Evolutionary conservation across 2,113 vertebrate genomes (phyloP).

Genomic region (Pygoscelis antarcticus): DNA sequence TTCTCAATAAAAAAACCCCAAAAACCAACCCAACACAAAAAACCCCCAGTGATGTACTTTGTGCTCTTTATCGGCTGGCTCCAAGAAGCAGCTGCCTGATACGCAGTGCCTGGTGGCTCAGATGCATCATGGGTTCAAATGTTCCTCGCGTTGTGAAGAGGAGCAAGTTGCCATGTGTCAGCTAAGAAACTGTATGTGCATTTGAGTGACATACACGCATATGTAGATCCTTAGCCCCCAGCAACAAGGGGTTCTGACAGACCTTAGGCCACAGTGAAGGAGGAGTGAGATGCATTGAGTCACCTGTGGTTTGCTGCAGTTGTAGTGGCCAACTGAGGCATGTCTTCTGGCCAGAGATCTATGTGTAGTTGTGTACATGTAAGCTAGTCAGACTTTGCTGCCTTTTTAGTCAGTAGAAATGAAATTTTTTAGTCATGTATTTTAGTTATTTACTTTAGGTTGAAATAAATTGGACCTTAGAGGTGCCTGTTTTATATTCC

Average conservation of each 20-base stretch:
- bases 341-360: background rate
- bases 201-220: rapidly evolving
- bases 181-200: background rate
- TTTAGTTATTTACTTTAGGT: background rate
- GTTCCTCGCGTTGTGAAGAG: rapidly evolving
- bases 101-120: background rate
- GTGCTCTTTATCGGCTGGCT: background rate
- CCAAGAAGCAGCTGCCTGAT: background rate
- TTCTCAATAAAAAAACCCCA: background rate
- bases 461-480: background rate
- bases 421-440: background rate
- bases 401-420: background rate
- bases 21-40: background rate
- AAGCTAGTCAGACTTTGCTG: background rate
- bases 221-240: background rate
- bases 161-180: background rate
- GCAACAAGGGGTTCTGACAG: background rate
- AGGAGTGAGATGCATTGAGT: background rate
- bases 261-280: background rate
- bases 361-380: background rate
- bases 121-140: background rate
- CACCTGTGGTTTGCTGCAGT: background rate
- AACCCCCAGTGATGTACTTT: rapidly evolving
- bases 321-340: background rate
- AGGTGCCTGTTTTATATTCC: background rate